These are phyloP conservation scores for Leptinotarsa rubiginosa DNA, from an alignment of 2,888 invertebrate species.

Conservation along the genomic window DNA sequence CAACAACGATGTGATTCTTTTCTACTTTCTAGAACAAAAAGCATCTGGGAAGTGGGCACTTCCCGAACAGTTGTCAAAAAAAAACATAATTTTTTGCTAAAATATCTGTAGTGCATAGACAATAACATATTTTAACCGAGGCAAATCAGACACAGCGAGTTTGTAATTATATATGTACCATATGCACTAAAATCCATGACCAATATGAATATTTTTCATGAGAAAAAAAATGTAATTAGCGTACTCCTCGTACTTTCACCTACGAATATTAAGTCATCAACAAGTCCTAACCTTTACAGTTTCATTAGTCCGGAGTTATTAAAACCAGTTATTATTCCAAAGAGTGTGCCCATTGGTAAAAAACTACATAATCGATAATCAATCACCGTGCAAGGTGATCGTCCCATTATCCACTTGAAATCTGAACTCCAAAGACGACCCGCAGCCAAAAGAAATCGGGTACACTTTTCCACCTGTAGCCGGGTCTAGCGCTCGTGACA, in stretches of 20 bases:
- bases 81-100: too few relatives aligned
- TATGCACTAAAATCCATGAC: too few relatives aligned
- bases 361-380: conserved; percentile 17
- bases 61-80: too few relatives aligned
- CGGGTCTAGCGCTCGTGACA: conserved; percentile 17
- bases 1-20: too few relatives aligned
- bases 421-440: conserved; percentile 1
- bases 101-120: too few relatives aligned
- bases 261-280: conserved; percentile 3
- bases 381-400: conserved; percentile 10
- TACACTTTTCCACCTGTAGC: conserved; percentile 16
- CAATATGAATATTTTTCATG: too few relatives aligned
- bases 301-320: not conserved
- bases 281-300: not conserved
- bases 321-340: not conserved
- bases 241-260: not conserved
- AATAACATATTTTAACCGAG: too few relatives aligned
- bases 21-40: too few relatives aligned
- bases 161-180: too few relatives aligned
- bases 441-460: conserved; percentile 15
- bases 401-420: conserved; percentile 13
- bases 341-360: not conserved
- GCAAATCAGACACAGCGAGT: too few relatives aligned
- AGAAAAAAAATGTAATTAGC: too few relatives aligned
- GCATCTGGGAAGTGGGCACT: too few relatives aligned